These are phyloP conservation scores for Larimichthys polyactis DNA, from an alignment of 2,113 vertebrate genomes.

Conservation along the genomic window DNA sequence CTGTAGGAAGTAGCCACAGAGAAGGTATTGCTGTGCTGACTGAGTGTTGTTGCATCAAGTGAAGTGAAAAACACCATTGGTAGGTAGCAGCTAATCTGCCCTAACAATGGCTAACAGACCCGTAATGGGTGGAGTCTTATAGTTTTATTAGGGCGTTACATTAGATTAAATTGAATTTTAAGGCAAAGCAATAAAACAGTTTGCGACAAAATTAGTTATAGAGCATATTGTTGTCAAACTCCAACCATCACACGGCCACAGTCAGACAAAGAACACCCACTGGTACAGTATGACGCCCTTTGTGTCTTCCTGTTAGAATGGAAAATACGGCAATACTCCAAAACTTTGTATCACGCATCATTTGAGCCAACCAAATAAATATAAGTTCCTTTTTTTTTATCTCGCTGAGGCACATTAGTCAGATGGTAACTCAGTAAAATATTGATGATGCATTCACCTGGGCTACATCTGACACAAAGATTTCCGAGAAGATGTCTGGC, in stretches of 20 bases:
- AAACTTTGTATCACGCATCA: conserved; percentile 38
- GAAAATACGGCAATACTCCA: conserved; percentile 31
- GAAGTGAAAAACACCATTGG: conserved; percentile 66
- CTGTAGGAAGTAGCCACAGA: conserved; percentile 48
- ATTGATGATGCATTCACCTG: conserved; percentile 64
- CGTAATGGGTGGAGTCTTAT: conserved; percentile 58
- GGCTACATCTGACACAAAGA: conserved; percentile 26
- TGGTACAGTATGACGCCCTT: conserved; percentile 53
- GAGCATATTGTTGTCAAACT: conserved; percentile 42
- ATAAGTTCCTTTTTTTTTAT: conserved; percentile 17
- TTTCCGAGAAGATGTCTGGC: conserved; percentile 31
- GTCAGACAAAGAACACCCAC: conserved; percentile 59
- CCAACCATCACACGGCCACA: conserved; percentile 62
- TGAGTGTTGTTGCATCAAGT: conserved; percentile 54
- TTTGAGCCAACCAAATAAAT: conserved; percentile 58
- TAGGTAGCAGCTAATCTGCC: conserved; percentile 45
- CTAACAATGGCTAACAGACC: conserved; percentile 64
- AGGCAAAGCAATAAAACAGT: neutral
- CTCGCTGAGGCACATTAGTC: conserved; percentile 46
- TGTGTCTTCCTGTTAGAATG: conserved; percentile 68
- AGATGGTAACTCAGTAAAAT: conserved; percentile 60
- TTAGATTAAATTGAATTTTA: neutral
- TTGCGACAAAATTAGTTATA: neutral
- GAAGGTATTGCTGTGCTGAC: conserved; percentile 47
- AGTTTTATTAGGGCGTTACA: neutral